Percentiles rank a stretch among this genome's conserved stretches.
Conservation (phyloP, 37 sponge, comb jelly and placozoan genomes). For the Tethya wilhelma region DNA sequence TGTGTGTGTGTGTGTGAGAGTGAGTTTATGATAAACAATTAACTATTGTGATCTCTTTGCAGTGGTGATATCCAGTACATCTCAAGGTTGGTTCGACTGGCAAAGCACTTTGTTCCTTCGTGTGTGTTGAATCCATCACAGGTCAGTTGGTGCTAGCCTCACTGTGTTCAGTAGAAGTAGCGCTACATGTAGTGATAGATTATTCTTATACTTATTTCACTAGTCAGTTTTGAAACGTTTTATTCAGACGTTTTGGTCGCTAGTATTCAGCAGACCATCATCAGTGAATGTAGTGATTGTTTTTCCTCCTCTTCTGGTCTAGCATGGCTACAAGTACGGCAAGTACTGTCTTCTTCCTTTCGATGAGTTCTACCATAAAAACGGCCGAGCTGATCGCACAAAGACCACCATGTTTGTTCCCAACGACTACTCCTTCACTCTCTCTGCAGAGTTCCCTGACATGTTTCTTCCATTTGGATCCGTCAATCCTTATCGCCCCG, state of each 20-base stretch:
- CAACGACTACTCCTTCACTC: constrained; percentile 67
- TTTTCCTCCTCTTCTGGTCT: constrained; percentile 11
- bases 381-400: constrained; percentile 29
- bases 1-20: not conserved
- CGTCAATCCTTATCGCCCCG: constrained; percentile 82
- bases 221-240: not conserved
- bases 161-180: not conserved
- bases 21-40: not conserved
- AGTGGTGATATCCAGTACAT: constrained; percentile 75
- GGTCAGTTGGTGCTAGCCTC: not conserved
- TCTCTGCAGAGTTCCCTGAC: constrained; percentile 70
- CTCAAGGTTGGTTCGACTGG: constrained; percentile 59
- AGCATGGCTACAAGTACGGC: constrained; percentile 44
- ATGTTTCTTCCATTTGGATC: constrained; percentile 79
- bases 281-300: too few relatives aligned
- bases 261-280: too few relatives aligned
- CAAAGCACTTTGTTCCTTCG: constrained; percentile 64
- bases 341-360: constrained; percentile 69
- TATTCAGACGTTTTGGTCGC: too few relatives aligned
- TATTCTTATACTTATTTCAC: too few relatives aligned
- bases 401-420: constrained; percentile 85
- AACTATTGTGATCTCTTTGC: not conserved
- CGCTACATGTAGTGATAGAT: not conserved
- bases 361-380: constrained; percentile 64
- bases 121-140: constrained; percentile 9